These are phyloP conservation scores for Mythimna albipuncta DNA, from an alignment of 2,888 invertebrate genomes.

Conservation along the genomic window DNA sequence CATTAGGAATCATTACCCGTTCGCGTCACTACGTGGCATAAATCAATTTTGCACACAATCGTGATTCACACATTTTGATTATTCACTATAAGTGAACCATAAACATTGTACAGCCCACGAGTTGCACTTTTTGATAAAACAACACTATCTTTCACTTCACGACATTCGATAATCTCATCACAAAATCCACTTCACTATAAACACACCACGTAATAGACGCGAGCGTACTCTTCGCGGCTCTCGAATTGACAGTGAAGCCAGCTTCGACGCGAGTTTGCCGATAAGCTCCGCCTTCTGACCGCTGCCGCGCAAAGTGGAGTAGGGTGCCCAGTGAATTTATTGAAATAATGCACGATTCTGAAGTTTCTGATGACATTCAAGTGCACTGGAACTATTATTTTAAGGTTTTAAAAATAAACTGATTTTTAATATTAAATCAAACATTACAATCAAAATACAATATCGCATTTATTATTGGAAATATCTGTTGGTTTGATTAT, in stretches of 20 bases:
- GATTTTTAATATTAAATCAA: not conserved
- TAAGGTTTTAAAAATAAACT: not conserved
- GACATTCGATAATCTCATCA: constrained; percentile 88
- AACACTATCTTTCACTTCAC: constrained; percentile 89
- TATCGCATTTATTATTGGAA: not conserved
- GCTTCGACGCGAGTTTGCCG: constrained; percentile 91
- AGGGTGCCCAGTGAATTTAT: constrained; percentile 75
- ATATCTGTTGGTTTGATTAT: not conserved
- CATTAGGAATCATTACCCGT: constrained; percentile 95
- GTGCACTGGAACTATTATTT: not conserved
- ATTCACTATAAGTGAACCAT: constrained; percentile 83
- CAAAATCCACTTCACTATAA: constrained; percentile 89
- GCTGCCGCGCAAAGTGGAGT: constrained; percentile 91
- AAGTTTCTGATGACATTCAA: not conserved
- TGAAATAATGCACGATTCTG: constrained; percentile 31
- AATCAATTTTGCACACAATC: constrained; percentile 90
- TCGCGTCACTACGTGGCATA: constrained; percentile 91
- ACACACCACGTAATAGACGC: constrained; percentile 89
- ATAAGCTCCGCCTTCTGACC: constrained; percentile 91
- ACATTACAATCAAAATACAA: not conserved
- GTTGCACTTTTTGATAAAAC: constrained; percentile 83
- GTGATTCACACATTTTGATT: constrained; percentile 89
- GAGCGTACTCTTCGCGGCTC: constrained; percentile 90
- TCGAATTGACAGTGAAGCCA: constrained; percentile 90
- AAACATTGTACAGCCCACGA: constrained; percentile 83